Evolutionary conservation across 2,797 vertebrate species (phyloP).

Genomic region (Squalus acanthias): DNA sequence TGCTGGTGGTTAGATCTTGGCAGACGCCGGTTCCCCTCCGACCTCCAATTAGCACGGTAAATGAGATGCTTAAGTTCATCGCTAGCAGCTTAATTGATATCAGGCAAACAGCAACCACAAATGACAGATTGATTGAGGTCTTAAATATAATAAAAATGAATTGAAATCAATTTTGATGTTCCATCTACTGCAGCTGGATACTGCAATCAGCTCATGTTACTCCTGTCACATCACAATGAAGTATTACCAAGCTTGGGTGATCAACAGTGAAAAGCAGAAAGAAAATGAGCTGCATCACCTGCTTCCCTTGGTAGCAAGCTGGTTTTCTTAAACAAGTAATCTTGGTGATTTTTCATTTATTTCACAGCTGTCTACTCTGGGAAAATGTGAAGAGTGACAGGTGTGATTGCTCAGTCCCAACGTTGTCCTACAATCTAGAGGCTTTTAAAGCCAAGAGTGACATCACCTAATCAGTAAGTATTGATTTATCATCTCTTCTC

Average conservation of each 20-base stretch:
- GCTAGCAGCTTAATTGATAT: neutral
- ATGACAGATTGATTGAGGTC: neutral
- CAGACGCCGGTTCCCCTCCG: neutral
- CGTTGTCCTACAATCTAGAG: neutral
- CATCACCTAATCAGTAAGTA: neutral
- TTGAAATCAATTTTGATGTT: neutral
- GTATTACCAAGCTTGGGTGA: neutral
- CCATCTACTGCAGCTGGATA: neutral
- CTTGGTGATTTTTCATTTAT: neutral
- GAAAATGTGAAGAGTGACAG: neutral
- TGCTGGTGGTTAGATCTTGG: neutral
- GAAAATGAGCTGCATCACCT: neutral
- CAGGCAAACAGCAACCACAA: neutral
- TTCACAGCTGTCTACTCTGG: neutral
- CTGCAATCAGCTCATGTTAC: neutral
- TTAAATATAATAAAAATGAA: constrained; percentile 28
- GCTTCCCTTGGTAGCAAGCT: neutral
- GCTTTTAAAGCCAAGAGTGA: neutral
- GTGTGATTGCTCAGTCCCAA: neutral
- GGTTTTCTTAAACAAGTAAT: neutral
- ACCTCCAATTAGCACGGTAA: neutral
- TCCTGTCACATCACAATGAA: neutral
- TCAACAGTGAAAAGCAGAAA: constrained; percentile 4
- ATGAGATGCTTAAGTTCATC: neutral
- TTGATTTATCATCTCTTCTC: neutral